Base-by-base conservation (phyloP, 2,888 invertebrate genomes). In the Sinopyrophorus schimmeli region DNA sequence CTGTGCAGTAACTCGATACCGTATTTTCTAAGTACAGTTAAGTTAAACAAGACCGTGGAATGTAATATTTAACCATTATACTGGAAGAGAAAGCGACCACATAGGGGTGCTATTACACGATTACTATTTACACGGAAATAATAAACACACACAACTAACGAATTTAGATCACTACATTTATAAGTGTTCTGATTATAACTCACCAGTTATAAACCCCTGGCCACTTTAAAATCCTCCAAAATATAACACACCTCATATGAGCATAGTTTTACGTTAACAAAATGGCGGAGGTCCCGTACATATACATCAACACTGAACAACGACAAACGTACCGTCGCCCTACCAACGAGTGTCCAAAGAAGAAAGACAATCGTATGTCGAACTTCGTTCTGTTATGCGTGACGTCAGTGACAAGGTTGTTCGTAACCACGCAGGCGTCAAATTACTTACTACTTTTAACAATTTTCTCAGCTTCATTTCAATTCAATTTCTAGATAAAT, bases 201-300 rank as follows among this genome's bases (percentile, higher is more conserved):
- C 67, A 74, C 74, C 73, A 71, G 71, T 70, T 69, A 67, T 70
- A 70, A 61, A 62, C 61, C 64, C 65, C 65, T 62, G 59, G 60
- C 61, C 67, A 68, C 66, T 67, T 63, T 62, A 67, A 65, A 66
- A 69, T 68, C 65, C 65, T 63, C 62, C 63, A 68, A 64, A 60
- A 72, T 69, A 66, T 64, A 66, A 71, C 71, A 73, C 73, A 73
- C 73, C 72, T 73, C 71, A 69, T 70, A 72, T 67, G 72, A 71
- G 72, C 73, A 73, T 73, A 71, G 72, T 73, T 73, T 71, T 68
- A 64, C 69, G 68, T 66, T 69, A 68, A 72, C 73, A 73, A 73
- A 70, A 73, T 73, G 73, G 73, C 73, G 69, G 71, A 69, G 68
- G 67, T 67, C 71, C 70, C 69, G 70, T 68, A 72, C 70, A 66